Evolutionary conservation across 2,888 invertebrate genomes (phyloP), one percentile per base, ranked within the genome.

Genomic region (Trachelus stipa): DNA sequence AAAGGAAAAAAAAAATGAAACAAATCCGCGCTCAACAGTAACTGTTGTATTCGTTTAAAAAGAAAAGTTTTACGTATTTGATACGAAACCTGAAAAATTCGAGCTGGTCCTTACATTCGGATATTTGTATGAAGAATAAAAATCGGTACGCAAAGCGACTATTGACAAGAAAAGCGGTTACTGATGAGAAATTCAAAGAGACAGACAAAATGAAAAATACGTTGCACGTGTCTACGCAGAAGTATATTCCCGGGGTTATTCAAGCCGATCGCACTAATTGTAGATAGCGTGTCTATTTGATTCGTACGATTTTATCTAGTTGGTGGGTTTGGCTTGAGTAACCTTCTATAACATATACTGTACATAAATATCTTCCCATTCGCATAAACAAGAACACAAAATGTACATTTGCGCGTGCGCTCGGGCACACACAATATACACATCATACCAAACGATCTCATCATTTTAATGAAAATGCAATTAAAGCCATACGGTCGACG

Each of bases 371-470:
- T 56, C 56, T 23, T 56, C 9, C 9, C 23, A 23, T 56, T 56
- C 56, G 9, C 56, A 56, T 56, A 23, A 23, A 56, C 56, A 56
- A 23, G 9, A 56, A 56, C 56, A 56, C 23, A 56, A 23, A 23
- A 56, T 23, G 56, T 56, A 56, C 56, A 56, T 23, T 40, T 56
- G 23, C 68, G 80, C 79, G 71, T 85, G 84, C 85, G 86, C 88
- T 89, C 89, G 90, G 89, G 89, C 56, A 89, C 88, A 85, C 34
- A 34, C 82, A 71, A 71, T 71, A 71, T 71, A 71, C 23, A 56
- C 31, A 86, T 88, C 85, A 89, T 90, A 89, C 90, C 90, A 89
- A 90, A 90, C 89, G 90, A 90, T 90, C 90, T 90, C 90, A 90
- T 89, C 88, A 89, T 89, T 86, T 75, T 87, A 88, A 88, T 87